phyloP scores from a whole-genome alignment of 2,888 invertebrate genomes.

The Alcis repandata region DNA sequence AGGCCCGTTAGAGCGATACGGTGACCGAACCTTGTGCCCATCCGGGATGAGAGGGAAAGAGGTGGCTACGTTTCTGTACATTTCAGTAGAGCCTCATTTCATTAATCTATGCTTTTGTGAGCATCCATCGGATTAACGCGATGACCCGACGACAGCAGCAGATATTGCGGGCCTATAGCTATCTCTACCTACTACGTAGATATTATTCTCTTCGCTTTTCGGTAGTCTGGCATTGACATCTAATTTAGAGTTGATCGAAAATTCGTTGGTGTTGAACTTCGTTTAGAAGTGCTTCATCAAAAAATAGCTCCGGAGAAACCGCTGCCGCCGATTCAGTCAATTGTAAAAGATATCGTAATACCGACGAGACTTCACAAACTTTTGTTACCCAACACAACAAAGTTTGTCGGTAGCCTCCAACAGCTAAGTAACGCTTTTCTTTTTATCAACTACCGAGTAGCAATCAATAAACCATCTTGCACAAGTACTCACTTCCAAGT shows the following conservation, averaged over 20 bases:
- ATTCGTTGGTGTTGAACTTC: conserved; percentile 15
- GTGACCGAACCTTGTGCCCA: conserved; percentile 13
- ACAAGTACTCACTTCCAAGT: conserved; percentile 9
- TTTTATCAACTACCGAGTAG: conserved; percentile 20
- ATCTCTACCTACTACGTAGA: conserved; percentile 32
- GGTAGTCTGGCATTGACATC: conserved; percentile 28
- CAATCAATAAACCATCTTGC: conserved; percentile 30
- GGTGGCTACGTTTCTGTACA: conserved; percentile 53
- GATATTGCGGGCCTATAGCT: conserved; percentile 38
- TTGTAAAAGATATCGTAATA: conserved; percentile 25
- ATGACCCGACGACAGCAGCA: conserved; percentile 30
- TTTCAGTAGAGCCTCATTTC: conserved; percentile 56
- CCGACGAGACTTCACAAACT: conserved; percentile 24
- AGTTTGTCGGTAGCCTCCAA: conserved; percentile 38
- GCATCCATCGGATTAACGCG: conserved; percentile 48
- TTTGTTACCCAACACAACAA: conserved; percentile 40
- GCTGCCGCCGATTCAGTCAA: conserved; percentile 5
- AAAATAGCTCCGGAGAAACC: conserved; percentile 7
- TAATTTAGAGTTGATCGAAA: conserved; percentile 28
- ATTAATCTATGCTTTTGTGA: conserved; percentile 61
- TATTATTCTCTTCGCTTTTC: conserved; percentile 25
- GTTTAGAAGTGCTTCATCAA: conserved; percentile 1
- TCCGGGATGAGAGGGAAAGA: conserved; percentile 29
- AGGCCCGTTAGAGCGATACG: conserved; percentile 5
- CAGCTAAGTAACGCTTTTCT: conserved; percentile 32